Conservation (phyloP, 2,888 invertebrate genomes). For the Heliconius hortense region DNA sequence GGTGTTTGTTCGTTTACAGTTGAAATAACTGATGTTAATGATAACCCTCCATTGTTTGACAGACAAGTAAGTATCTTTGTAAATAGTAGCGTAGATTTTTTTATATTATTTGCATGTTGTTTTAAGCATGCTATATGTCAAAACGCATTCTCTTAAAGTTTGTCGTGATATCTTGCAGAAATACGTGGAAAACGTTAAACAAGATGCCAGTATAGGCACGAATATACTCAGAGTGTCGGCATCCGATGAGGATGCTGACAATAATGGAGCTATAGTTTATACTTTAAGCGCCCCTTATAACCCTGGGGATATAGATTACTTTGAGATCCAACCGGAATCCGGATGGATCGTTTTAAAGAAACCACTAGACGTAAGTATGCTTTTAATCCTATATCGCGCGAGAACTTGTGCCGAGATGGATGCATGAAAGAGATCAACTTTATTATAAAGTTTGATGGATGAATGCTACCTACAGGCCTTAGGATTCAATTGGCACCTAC, state of each 20-base stretch:
- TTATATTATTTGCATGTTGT: slow-evolving; percentile 52
- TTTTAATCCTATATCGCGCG: slow-evolving; percentile 48
- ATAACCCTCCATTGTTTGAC: slow-evolving; percentile 97
- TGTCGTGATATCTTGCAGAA: slow-evolving; percentile 84
- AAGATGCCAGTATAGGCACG: slow-evolving; percentile 97
- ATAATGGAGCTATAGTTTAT: slow-evolving; percentile 97
- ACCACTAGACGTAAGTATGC: slow-evolving; percentile 96
- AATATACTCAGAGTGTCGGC: slow-evolving; percentile 97
- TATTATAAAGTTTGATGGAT: slow-evolving; percentile 79
- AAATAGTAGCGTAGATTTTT: slow-evolving; percentile 46
- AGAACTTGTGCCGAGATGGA: slow-evolving; percentile 67
- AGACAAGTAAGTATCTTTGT: slow-evolving; percentile 88
- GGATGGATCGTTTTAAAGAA: slow-evolving; percentile 98
- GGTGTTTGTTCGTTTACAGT: slow-evolving; percentile 99
- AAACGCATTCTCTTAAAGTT: slow-evolving; percentile 49
- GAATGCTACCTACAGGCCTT: slow-evolving; percentile 81
- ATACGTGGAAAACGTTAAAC: slow-evolving; percentile 98
- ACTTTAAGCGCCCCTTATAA: slow-evolving; percentile 94
- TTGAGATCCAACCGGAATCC: slow-evolving; percentile 97
- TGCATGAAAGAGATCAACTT: slow-evolving; percentile 77
- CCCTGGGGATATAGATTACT: slow-evolving; percentile 95
- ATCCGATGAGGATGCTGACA: slow-evolving; percentile 98
- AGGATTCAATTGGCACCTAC: slow-evolving; percentile 81
- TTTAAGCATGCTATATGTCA: slow-evolving; percentile 18
- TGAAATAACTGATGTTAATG: slow-evolving; percentile 98